Percentiles rank a stretch among this genome's conserved stretches.
These are phyloP conservation scores for Sarcophaga peregrina DNA, from an alignment of 1,140 invertebrate genomes.

Conservation along the genomic window DNA sequence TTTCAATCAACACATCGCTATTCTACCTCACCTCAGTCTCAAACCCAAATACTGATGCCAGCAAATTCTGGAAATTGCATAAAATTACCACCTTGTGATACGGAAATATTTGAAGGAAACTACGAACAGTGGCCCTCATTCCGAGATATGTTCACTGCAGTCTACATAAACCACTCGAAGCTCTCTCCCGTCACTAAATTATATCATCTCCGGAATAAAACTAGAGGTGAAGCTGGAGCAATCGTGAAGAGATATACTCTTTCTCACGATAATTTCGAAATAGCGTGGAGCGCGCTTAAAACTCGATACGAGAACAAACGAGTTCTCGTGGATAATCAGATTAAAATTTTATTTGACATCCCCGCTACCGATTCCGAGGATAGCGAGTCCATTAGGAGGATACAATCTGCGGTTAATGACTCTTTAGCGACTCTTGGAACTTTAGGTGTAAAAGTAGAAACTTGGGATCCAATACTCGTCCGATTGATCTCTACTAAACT, in stretches of 20 bases:
- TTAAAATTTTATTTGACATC: not conserved
- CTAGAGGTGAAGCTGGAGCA: not conserved
- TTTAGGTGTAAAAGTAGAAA: not conserved
- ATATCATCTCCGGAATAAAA: slow-evolving; percentile 9
- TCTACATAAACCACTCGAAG: slow-evolving; percentile 15
- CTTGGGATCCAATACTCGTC: slow-evolving; percentile 36
- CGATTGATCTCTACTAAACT: slow-evolving; percentile 26
- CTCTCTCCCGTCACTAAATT: slow-evolving; percentile 15
- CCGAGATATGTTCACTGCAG: slow-evolving; percentile 41
- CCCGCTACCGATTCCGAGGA: not conserved
- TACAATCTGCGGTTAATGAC: not conserved
- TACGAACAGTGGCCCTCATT: slow-evolving; percentile 30
- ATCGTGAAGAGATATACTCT: slow-evolving; percentile 23
- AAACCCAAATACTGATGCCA: not conserved
- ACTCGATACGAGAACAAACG: slow-evolving; percentile 6
- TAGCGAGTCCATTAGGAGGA: not conserved
- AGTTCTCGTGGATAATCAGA: slow-evolving; percentile 8
- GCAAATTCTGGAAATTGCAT: not conserved
- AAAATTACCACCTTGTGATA: slow-evolving; percentile 40
- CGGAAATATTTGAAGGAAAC: slow-evolving; percentile 23
- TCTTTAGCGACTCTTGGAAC: not conserved
- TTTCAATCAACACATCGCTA: not conserved
- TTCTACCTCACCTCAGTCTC: not conserved
- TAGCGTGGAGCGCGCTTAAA: not conserved
- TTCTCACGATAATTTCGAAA: slow-evolving; percentile 20